Evolutionary conservation across 2,113 vertebrate species (phyloP), one percentile per base, ranked within the genome.

Genomic region (Pseudorhombus dupliciocellatus): DNA sequence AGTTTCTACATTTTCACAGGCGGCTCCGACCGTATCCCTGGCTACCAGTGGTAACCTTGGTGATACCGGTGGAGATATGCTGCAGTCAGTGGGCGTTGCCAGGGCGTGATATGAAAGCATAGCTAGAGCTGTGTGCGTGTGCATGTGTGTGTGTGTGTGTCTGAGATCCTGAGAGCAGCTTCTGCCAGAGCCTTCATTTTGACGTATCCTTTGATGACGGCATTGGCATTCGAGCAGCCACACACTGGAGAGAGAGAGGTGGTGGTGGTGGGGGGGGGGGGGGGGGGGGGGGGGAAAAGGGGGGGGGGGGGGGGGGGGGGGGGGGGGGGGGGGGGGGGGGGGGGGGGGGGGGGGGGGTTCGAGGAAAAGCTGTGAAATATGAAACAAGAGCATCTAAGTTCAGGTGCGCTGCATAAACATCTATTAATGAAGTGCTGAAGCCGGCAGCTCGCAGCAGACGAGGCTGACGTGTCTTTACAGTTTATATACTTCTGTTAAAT

Each of bases 101-200:
- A 90, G 88, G 90, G 91, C 87, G 88, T 90, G 91, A 92, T 91
- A 85, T 86, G 87, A 92, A 91, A 92, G 90, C 89, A 84, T 87
- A 88, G 89, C 69, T 66, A 28, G 66, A 77, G 70, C 66, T 11
- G 46, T 37, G 81, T 64, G 77, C 55, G 79, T 51, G 48, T 77
- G 73, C 18, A 15, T 54, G 52, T 26, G 52, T 5, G 52, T 54
- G 24, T 26, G 52, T 11, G 28, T 2, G 48, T 70, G 74, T 70
- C 57, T 79, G 78, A 83, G 75, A 81, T 83, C 75, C 62, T 56
- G 50, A 81, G 76, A 65, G 75, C 69, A 83, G 73, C 59, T 66
- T 70, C 85, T 70, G 81, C 72, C 65, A 70, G 86, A 88, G 83
- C 70, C 83, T 85, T 87, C 71, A 72, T 79, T 86, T 88, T 89